A percentile compares a stretch with the other conserved stretches of the same genome.
These are phyloP conservation scores for Zoanthus gigantus DNA, from an alignment of 92 coral and sea anemone genomes.

Conservation along the genomic window DNA sequence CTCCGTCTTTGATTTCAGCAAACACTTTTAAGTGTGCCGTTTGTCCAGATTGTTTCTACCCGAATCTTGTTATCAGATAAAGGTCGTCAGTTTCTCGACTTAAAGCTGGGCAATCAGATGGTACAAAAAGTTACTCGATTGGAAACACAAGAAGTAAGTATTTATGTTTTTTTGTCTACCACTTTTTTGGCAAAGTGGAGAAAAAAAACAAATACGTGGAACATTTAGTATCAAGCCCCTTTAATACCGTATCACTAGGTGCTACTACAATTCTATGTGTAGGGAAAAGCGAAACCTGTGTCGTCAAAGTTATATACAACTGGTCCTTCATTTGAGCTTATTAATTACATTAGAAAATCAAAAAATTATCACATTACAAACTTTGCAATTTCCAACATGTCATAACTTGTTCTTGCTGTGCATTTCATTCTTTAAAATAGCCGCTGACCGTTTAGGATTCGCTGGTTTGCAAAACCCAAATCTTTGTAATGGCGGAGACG, in stretches of 20 bases:
- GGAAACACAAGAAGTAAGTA: constrained; percentile 88
- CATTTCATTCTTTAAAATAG: no score
- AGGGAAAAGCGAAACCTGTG: no score
- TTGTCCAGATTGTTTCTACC: constrained; percentile 91
- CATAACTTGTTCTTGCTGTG: no score
- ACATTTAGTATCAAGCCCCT: not conserved
- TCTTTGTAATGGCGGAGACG: no score
- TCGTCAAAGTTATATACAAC: no score
- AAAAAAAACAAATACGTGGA: not conserved
- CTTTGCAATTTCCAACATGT: no score
- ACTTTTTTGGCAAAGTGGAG: not conserved
- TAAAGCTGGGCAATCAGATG: constrained; percentile 95
- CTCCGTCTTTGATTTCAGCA: constrained; percentile 58
- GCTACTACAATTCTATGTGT: not conserved
- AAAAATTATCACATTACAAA: no score
- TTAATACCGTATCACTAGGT: not conserved
- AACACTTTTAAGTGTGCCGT: constrained; percentile 82
- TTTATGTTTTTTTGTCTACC: not conserved
- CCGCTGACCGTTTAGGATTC: no score
- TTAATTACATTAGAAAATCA: no score
- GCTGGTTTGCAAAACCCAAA: no score
- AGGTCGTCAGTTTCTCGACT: constrained; percentile 93
- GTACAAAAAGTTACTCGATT: constrained; percentile 96
- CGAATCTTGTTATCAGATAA: constrained; percentile 94
- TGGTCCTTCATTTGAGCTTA: no score